Evolutionary conservation across 64 coral and sea anemone species (phyloP).

Genomic region (Actinia equina): DNA sequence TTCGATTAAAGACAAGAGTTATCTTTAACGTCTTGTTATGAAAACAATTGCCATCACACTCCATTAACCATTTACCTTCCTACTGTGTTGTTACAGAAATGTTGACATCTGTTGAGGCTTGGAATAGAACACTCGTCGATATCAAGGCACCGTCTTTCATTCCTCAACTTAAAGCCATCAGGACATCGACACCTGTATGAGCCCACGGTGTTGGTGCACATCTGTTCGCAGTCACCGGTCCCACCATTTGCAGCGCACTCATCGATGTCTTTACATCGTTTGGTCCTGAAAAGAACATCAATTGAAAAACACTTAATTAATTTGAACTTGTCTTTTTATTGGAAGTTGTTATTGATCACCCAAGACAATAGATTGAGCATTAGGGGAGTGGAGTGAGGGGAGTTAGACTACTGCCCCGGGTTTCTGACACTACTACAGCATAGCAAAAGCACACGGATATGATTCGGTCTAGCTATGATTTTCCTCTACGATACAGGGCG

Average conservation of each 20-base stretch:
- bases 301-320: not conserved
- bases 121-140: slow-evolving; percentile 58
- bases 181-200: slow-evolving; percentile 66
- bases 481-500: too few species aligned
- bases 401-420: too few species aligned
- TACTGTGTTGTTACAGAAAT: slow-evolving; percentile 70
- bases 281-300: slow-evolving; percentile 17
- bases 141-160: slow-evolving; percentile 39
- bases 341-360: too few species aligned
- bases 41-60: too few species aligned
- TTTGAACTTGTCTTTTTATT: too few species aligned
- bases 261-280: slow-evolving; percentile 58
- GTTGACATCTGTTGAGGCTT: slow-evolving; percentile 42
- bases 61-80: slow-evolving; percentile 45
- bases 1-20: too few species aligned
- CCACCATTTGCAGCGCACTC: slow-evolving; percentile 57
- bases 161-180: slow-evolving; percentile 47
- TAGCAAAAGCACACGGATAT: too few species aligned
- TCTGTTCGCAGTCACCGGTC: slow-evolving; percentile 65
- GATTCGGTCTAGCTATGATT: too few species aligned
- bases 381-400: too few species aligned
- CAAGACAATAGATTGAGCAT: too few species aligned
- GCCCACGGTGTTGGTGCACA: slow-evolving; percentile 63
- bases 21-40: too few species aligned
- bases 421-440: too few species aligned